Conservation (phyloP, 2,888 invertebrate genomes). For the Rhimphoctona megacephalus region DNA sequence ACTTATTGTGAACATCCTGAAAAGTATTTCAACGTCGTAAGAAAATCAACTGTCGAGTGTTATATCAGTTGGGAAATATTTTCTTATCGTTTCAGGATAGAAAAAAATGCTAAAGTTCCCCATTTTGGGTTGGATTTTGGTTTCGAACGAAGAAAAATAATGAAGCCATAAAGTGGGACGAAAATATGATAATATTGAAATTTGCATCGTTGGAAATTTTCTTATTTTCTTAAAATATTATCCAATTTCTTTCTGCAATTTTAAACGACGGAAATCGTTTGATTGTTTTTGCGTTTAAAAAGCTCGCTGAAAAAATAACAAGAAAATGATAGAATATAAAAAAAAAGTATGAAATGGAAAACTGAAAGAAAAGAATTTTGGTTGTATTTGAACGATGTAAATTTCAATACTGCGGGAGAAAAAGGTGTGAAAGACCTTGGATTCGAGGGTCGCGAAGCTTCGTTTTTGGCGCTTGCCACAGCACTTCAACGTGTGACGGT, state of each 20-base stretch:
- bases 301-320: not conserved
- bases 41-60: not conserved
- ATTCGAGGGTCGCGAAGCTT: constrained; percentile 55
- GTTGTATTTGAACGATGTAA: not conserved
- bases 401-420: constrained; percentile 4
- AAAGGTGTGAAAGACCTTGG: constrained; percentile 60
- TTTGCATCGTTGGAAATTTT: no score
- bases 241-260: not conserved
- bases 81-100: not conserved
- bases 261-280: not conserved
- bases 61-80: not conserved
- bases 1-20: not conserved
- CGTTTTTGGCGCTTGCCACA: constrained; percentile 69
- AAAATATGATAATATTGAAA: no score
- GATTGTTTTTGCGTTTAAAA: not conserved
- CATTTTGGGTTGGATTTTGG: not conserved
- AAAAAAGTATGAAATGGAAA: not conserved
- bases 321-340: not conserved
- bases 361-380: no score
- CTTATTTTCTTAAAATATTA: not conserved
- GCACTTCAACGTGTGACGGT: constrained; percentile 68
- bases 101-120: not conserved
- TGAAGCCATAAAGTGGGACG: no score
- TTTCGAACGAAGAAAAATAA: not conserved
- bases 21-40: not conserved